Evolutionary conservation across 2,113 vertebrate genomes (phyloP), one percentile per base, ranked within the genome.

Genomic region (Prionailurus bengalensis): DNA sequence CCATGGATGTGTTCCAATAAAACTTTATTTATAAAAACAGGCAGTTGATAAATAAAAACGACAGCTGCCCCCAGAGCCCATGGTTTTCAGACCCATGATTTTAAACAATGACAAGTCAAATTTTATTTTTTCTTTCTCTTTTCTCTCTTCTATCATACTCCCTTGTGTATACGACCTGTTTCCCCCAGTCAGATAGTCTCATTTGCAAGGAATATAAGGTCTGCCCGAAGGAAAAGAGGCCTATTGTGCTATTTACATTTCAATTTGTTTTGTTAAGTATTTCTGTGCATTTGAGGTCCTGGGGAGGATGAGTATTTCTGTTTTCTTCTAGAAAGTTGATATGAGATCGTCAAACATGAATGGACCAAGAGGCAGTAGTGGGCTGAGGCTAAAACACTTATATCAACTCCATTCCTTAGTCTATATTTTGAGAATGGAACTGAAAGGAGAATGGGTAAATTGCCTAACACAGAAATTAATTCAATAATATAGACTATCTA

Each of bases 271-370:
- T 88, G 33, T 80, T 10, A 89, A 25, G 1, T 76, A 53, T 70
- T n/a, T 92, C 48, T 66, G 0, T 78, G 78, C 71, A 42, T 3
- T 66, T 51, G 79, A 14, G 6, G 36, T 78, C 7, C 5, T 11
- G 5, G 10, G 16, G 2, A 13, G 68, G 33, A 10, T 53, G 36
- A 78, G 42, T 53, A 10, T 63, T 63, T 29, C 79, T 9, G 4
- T 63, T 94, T 85, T 84, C 36, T 90, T 91, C 48, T 70, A 42
- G 66, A 51, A 84, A 80, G 11, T 68, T 94, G n/a, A 85, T 89
- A 70, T 85, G 79, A 85, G 17, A 84, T n/a, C 74, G 29, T 74
- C 39, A 74, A 68, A 83, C 21, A 33, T 27, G 19, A 88, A 80
- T 23, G 17, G 65, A 89, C 17, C 85, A 68, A 45, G 23, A 76